phyloP scores from a whole-genome alignment of 2,888 invertebrate species.

The Noctua janthe region DNA sequence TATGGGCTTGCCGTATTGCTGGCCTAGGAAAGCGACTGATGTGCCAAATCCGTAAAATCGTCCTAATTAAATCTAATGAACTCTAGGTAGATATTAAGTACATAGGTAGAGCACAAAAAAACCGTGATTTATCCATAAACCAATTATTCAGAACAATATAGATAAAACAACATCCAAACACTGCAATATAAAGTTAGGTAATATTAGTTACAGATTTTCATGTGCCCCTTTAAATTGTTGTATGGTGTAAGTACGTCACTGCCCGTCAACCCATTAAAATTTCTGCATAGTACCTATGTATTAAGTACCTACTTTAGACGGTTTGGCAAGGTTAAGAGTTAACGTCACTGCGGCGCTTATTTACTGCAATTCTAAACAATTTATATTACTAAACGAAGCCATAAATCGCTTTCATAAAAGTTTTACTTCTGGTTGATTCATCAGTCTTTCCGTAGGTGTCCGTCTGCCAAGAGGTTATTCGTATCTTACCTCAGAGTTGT shows the following conservation, averaged over 20 bases:
- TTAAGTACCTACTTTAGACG: conserved; percentile 33
- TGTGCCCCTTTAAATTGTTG: conserved; percentile 26
- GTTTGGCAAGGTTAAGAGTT: conserved; percentile 60
- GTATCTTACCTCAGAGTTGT: background rate
- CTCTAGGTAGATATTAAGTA: background rate
- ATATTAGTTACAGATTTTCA: conserved; percentile 15
- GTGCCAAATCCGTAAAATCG: background rate
- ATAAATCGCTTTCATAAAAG: conserved; percentile 28
- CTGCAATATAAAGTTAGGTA: background rate
- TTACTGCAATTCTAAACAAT: conserved; percentile 50
- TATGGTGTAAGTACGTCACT: conserved; percentile 42
- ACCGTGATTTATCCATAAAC: conserved; percentile 1
- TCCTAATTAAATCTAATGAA: background rate
- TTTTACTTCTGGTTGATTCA: conserved; percentile 28
- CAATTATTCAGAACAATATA: conserved; percentile 20
- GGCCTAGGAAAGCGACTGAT: too few species aligned
- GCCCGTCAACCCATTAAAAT: conserved; percentile 33
- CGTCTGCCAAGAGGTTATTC: conserved; percentile 8
- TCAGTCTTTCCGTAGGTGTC: conserved; percentile 6
- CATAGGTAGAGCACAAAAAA: background rate
- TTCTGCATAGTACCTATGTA: conserved; percentile 30
- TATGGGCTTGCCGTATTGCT: too few species aligned
- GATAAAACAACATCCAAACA: conserved; percentile 6
- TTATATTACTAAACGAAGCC: conserved; percentile 29
- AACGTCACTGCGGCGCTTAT: conserved; percentile 56